Conservation (phyloP, 2,797 vertebrate species). For the Salmo trutta region DNA sequence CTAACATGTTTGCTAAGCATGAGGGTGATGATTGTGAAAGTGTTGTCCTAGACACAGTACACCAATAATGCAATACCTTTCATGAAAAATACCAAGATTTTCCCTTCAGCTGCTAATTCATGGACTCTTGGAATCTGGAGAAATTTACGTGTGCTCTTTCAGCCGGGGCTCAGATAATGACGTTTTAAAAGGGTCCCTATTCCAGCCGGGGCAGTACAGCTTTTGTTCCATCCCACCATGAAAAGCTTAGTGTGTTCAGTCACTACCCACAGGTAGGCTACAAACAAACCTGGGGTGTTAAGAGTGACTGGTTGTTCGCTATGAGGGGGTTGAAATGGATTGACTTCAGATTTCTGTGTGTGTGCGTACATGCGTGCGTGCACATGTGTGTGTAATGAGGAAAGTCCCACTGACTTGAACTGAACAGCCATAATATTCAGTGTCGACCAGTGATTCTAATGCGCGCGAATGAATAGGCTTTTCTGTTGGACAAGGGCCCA, state of each 20-base stretch:
- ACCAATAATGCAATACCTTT: not conserved
- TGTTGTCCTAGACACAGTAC: not conserved
- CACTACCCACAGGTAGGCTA: not conserved
- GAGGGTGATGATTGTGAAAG: not conserved
- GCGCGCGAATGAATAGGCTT: conserved; percentile 18
- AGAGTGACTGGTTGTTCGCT: not conserved
- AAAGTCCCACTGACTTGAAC: conserved; percentile 15
- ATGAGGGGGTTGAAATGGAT: conserved; percentile 19
- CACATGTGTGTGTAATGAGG: not conserved
- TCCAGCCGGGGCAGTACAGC: not conserved
- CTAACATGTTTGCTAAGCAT: not conserved
- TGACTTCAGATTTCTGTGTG: conserved; percentile 22
- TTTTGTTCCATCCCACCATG: not conserved
- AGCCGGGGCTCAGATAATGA: not conserved
- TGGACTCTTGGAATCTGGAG: not conserved
- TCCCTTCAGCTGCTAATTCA: not conserved
- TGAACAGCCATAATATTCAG: conserved; percentile 4
- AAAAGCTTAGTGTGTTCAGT: not conserved
- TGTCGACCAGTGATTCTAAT: conserved; percentile 20
- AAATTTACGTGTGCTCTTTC: not conserved
- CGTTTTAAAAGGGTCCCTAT: not conserved
- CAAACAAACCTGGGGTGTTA: not conserved
- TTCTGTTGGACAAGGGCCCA: conserved; percentile 19
- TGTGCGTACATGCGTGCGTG: not conserved
- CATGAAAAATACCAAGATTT: not conserved